Evolutionary conservation across 2,888 invertebrate species (phyloP).

Genomic region (Acleris literana): DNA sequence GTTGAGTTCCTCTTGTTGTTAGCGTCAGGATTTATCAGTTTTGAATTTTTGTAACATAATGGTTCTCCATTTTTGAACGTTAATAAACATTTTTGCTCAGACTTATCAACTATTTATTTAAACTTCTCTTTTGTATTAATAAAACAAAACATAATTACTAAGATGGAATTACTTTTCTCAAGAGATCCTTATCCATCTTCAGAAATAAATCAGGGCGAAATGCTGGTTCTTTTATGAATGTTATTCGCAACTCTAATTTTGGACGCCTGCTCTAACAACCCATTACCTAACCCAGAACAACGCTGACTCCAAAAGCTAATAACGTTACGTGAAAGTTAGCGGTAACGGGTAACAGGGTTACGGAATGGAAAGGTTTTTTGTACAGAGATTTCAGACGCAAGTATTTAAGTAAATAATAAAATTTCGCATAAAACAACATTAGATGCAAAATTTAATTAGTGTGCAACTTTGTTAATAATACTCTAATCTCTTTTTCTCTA

Average conservation of each 20-base stretch:
- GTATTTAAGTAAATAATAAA: not conserved
- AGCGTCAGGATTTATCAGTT: too few relatives aligned
- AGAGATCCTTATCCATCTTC: constrained; percentile 28
- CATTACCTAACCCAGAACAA: constrained; percentile 31
- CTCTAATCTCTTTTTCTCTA: too few relatives aligned
- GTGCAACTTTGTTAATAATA: too few relatives aligned
- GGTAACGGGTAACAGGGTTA: constrained; percentile 17
- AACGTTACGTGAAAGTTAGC: constrained; percentile 34
- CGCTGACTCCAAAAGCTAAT: constrained; percentile 33
- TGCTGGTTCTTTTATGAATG: constrained; percentile 33
- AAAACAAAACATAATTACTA: not conserved
- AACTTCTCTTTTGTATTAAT: too few relatives aligned
- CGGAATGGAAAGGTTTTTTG: constrained; percentile 5
- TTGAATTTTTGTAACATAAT: too few relatives aligned
- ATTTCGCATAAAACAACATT: too few relatives aligned
- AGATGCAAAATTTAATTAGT: too few relatives aligned
- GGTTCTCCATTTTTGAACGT: too few relatives aligned
- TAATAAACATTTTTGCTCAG: too few relatives aligned
- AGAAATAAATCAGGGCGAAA: constrained; percentile 26
- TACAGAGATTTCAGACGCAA: not conserved
- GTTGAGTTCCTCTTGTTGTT: constrained; percentile 16
- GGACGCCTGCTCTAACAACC: constrained; percentile 28
- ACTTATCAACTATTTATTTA: too few relatives aligned
- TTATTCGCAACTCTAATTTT: constrained; percentile 35
- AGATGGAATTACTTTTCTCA: not conserved